Percentiles rank a stretch among this genome's conserved stretches.
Conservation (phyloP, 2,113 vertebrate genomes). For the Callocephalon fimbriatum region DNA sequence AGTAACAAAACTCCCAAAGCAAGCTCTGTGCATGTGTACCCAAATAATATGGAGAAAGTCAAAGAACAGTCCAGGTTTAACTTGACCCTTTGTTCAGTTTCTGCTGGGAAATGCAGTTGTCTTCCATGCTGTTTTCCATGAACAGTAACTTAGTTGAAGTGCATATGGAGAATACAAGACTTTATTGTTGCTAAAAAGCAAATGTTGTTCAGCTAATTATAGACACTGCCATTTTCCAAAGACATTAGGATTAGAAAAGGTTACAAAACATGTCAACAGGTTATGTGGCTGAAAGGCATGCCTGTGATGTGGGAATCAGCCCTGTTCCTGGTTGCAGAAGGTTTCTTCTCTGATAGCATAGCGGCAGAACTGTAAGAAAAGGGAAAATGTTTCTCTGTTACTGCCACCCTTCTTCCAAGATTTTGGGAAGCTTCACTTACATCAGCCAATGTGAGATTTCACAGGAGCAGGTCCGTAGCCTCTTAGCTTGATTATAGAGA, state of each 20-base stretch:
- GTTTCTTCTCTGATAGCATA: not conserved
- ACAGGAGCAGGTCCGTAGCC: not conserved
- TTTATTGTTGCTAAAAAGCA: not conserved
- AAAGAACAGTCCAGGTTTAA: not conserved
- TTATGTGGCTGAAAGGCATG: not conserved
- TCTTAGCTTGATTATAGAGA: not conserved
- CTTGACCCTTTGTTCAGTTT: not conserved
- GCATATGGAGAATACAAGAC: not conserved
- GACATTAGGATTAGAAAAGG: not conserved
- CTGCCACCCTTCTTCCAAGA: not conserved
- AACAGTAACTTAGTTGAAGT: not conserved
- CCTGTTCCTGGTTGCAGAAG: not conserved
- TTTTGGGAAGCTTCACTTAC: not conserved
- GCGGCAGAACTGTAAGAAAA: not conserved
- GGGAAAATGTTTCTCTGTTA: not conserved
- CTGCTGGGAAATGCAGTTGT: not conserved
- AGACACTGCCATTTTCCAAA: not conserved
- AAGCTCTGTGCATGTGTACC: fast-evolving
- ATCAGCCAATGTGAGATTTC: not conserved
- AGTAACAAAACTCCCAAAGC: fast-evolving
- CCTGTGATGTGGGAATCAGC: not conserved
- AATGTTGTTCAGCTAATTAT: not conserved
- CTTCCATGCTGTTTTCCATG: not conserved
- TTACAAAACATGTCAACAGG: not conserved
- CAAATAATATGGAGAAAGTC: not conserved